A percentile compares a stretch with the other conserved stretches of the same genome.
phyloP scores from a whole-genome alignment of 2,888 invertebrate genomes.

The Luperina testacea region DNA sequence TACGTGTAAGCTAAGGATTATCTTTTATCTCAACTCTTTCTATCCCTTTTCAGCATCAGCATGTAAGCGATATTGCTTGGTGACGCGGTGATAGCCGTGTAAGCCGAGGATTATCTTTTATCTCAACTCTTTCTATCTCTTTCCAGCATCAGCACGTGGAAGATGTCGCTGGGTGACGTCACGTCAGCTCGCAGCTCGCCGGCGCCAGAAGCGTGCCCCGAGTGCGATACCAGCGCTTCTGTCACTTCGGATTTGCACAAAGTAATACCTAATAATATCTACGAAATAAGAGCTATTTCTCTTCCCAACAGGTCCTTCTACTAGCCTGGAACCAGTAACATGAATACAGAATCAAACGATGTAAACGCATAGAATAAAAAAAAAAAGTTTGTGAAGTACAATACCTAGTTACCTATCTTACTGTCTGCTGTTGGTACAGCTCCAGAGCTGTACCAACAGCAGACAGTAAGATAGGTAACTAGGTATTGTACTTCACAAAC shows the following conservation, averaged over 20 bases:
- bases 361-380: no score
- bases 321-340: no score
- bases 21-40: neutral
- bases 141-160: slow-evolving; percentile 50
- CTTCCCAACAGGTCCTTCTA: no score
- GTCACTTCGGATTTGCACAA: slow-evolving; percentile 88
- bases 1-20: neutral
- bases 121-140: slow-evolving; percentile 15
- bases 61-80: slow-evolving; percentile 80
- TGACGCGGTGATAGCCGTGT: no score
- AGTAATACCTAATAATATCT: slow-evolving; percentile 58
- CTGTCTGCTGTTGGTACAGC: no score
- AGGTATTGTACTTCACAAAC: no score
- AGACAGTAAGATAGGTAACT: no score
- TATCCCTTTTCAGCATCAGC: slow-evolving; percentile 54
- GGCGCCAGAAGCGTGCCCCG: slow-evolving; percentile 84
- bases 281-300: no score
- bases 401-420: no score
- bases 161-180: slow-evolving; percentile 86
- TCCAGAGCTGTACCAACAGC: no score
- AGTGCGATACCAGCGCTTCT: slow-evolving; percentile 88
- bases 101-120: neutral
- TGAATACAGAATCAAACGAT: no score
- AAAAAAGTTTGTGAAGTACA: no score
- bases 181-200: slow-evolving; percentile 87